Evolutionary conservation across 2,888 invertebrate genomes (phyloP).

Genomic region (Callyntrura guangdongensis): DNA sequence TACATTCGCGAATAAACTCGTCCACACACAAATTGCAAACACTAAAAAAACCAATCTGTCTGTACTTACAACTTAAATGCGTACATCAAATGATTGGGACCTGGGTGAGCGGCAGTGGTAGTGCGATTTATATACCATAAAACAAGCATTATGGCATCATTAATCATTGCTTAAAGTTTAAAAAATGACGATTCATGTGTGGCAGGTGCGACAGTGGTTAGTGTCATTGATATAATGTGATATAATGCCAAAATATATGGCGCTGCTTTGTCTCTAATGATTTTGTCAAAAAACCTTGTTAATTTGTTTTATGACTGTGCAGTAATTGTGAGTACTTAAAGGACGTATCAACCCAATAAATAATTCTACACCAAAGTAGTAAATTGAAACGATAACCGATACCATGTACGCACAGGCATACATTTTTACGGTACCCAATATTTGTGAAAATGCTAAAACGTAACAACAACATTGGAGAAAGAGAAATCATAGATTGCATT

Average conservation of each 20-base stretch:
- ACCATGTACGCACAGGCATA: neutral
- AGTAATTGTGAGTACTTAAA: neutral
- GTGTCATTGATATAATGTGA: neutral
- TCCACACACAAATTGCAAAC: constrained; percentile 23
- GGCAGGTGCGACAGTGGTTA: neutral
- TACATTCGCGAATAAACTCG: constrained; percentile 5
- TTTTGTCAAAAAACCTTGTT: neutral
- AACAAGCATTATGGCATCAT: constrained; percentile 14
- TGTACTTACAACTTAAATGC: neutral
- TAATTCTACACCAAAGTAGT: neutral
- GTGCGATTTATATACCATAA: constrained; percentile 19
- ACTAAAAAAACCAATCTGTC: neutral
- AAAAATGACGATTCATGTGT: constrained; percentile 1
- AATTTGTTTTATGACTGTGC: neutral
- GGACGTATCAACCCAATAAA: constrained; percentile 2
- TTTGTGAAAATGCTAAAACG: too few relatives aligned
- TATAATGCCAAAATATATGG: neutral
- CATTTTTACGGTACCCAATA: neutral
- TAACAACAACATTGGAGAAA: neutral
- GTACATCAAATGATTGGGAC: neutral
- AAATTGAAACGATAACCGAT: neutral
- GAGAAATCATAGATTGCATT: neutral
- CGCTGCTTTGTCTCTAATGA: neutral
- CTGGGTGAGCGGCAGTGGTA: neutral
- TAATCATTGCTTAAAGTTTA: constrained; percentile 26